Base-by-base conservation (phyloP, 1,140 invertebrate genomes). In the Eueides isabella region DNA sequence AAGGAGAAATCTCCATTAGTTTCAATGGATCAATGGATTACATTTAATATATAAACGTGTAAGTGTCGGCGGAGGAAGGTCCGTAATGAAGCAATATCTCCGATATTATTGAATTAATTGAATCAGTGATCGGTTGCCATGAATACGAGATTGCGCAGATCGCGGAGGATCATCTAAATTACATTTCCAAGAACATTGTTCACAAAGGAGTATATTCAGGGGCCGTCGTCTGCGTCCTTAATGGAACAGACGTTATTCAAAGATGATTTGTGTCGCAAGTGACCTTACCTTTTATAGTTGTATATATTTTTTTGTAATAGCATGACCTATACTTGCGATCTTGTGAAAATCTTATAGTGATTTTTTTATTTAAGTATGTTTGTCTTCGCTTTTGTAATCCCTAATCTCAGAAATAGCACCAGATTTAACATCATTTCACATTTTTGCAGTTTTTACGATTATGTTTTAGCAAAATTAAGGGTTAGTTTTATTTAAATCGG, bases 41-140 rank as follows among this genome's bases (percentile, higher is more conserved):
- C 5, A 23, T 6, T 2, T 48, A 48, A 11, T 26, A 23, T 6
- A 19, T 19, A 3, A 11, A 48, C 16, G 19, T 26, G 23, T 26
- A 12, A 4, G 48, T 23, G 48, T 23, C 19, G 48, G 48, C n/a
- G 19, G 48, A 2, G 48, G 23, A 55, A 5, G 48, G 23, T 11
- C 23, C 9, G 48, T 26, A 26, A 2, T 55, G 48, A 14, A 55
- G 48, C 19, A 26, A 55, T 55, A 12, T 26, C 48, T 26, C 5
- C 48, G 48, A 55, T 55, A 55, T 55, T 55, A 55, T 55, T 55
- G 23, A 55, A 55, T 55, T 55, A 55, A 55, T 55, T 55, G 48
- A 26, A 12, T 55, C 23, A 4, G 48, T 1, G 48, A 12, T 12
- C 19, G 19, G 48, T 55, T 9, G 48, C 11, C 48, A 12, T 26